Evolutionary conservation across 2,113 vertebrate genomes (phyloP).

Genomic region (Malurus melanocephalus): DNA sequence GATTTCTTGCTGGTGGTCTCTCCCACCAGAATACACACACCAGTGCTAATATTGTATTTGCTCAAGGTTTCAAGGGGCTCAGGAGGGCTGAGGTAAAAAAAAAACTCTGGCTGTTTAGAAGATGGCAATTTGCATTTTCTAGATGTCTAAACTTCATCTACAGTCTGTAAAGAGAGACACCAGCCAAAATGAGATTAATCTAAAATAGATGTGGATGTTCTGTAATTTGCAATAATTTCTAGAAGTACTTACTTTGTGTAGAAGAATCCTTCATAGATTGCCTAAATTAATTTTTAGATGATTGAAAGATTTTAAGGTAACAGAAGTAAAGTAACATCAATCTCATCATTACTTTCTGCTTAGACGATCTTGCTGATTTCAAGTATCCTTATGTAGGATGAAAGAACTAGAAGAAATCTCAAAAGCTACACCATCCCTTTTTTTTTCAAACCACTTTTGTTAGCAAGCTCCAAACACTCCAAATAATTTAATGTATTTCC

Average conservation of each 20-base stretch:
- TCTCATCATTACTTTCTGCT: background rate
- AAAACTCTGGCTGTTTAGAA: background rate
- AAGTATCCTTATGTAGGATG: background rate
- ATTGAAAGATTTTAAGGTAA: background rate
- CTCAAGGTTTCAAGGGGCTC: background rate
- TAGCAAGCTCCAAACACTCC: accelerated
- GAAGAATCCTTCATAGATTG: background rate
- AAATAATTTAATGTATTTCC: background rate
- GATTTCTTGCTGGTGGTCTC: background rate
- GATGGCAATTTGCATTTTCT: background rate
- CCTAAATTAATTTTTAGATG: background rate
- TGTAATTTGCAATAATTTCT: background rate
- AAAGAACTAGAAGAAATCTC: background rate
- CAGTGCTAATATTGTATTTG: background rate
- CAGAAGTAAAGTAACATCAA: background rate
- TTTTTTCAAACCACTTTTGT: background rate
- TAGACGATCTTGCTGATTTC: background rate
- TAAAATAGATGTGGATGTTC: background rate
- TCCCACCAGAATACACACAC: background rate
- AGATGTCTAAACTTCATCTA: background rate
- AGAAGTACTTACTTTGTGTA: background rate
- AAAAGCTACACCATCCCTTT: background rate
- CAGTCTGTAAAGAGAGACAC: background rate
- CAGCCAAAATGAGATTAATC: accelerated
- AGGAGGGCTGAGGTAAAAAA: background rate